These are phyloP conservation scores for Caenorhabditis elegans DNA, from an alignment of 1,140 invertebrate genomes.

Conservation along the genomic window DNA sequence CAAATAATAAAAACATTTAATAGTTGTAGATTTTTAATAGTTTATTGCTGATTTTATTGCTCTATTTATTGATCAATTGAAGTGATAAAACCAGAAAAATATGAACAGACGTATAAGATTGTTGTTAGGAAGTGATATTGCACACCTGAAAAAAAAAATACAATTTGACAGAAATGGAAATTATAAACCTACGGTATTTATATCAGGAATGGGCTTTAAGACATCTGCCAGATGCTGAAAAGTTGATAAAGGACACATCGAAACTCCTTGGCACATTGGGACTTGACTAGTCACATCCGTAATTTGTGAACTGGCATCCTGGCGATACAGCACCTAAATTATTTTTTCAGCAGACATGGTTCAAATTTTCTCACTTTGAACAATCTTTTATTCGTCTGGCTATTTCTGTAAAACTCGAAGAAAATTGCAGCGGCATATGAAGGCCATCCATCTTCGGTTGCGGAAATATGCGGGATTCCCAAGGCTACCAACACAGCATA, in stretches of 20 bases:
- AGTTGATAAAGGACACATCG: neutral
- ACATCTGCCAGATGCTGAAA: neutral
- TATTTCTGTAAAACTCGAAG: neutral
- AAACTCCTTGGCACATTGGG: neutral
- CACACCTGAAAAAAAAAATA: neutral
- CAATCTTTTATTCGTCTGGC: neutral
- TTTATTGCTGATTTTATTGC: no score
- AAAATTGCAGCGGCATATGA: neutral
- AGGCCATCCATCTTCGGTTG: neutral
- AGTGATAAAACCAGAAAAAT: no score
- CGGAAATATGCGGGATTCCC: neutral
- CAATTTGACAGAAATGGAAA: no score
- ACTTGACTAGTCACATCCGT: neutral
- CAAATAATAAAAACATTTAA: no score
- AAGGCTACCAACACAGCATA: neutral
- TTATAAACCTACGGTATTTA: neutral
- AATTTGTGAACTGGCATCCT: neutral
- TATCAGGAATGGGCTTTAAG: neutral
- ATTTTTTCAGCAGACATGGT: no score
- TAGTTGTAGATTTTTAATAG: no score
- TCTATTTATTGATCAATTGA: no score
- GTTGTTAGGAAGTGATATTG: no score
- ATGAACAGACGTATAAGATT: no score
- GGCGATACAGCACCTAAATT: neutral
- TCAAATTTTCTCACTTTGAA: neutral